Evolutionary conservation across 2,113 vertebrate genomes (phyloP).

Genomic region (Typhlomys cinereus): DNA sequence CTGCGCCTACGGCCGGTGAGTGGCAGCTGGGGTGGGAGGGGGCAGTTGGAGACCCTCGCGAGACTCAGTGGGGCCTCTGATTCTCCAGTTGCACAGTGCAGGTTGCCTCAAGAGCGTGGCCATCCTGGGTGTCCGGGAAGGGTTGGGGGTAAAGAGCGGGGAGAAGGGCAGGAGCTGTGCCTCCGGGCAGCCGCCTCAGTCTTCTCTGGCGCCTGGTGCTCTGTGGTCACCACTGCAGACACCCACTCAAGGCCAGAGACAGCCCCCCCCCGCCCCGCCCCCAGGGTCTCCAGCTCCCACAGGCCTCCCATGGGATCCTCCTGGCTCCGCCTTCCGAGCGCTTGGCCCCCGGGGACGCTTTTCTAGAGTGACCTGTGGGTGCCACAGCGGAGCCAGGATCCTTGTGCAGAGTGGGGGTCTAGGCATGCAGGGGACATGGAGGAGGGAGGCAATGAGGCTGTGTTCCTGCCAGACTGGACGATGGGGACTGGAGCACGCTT

Average conservation of each 20-base stretch:
- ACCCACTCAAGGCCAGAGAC: neutral
- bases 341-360: neutral
- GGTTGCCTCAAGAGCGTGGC: neutral
- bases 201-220: no score
- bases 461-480: slow-evolving; percentile 83
- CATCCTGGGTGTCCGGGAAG: neutral
- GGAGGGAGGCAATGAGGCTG: accelerated
- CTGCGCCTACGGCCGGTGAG: slow-evolving; percentile 94
- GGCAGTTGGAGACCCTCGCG: neutral
- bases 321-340: neutral
- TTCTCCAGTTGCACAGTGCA: accelerated
- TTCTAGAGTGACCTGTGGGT: neutral
- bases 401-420: no score
- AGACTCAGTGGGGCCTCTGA: neutral
- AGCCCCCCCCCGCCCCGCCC: neutral
- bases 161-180: neutral
- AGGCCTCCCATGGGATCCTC: neutral
- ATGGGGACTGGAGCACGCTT: slow-evolving; percentile 93
- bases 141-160: neutral
- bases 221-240: neutral
- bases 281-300: neutral
- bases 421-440: neutral
- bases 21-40: neutral
- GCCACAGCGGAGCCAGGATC: neutral
- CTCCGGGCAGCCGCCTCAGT: neutral